Percentiles rank a stretch among this genome's conserved stretches.
These are phyloP conservation scores for Phyllostomus discolor DNA, from an alignment of 2,113 vertebrate genomes.

Conservation along the genomic window DNA sequence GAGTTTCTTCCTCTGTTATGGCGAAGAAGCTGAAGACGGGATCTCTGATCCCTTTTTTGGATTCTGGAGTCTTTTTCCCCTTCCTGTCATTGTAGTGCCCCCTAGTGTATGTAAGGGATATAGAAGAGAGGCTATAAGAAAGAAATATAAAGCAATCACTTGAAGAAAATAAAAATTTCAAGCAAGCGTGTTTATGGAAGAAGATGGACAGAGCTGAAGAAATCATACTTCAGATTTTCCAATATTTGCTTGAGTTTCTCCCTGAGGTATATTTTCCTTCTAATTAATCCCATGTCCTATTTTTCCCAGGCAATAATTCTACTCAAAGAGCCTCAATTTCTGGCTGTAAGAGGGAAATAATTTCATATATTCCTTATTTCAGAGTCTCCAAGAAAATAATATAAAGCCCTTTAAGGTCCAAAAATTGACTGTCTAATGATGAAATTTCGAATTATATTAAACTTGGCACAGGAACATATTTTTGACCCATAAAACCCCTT, in stretches of 20 bases:
- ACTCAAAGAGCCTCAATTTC: not conserved
- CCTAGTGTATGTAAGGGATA: constrained; percentile 13
- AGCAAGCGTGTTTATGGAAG: not conserved
- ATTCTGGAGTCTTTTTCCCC: not conserved
- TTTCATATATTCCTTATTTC: not conserved
- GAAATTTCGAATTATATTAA: not conserved
- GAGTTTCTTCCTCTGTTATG: not conserved
- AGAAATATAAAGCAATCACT: not conserved
- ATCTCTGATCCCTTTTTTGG: not conserved
- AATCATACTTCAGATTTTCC: not conserved
- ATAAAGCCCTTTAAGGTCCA: not conserved
- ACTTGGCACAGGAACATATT: not conserved
- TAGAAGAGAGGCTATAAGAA: not conserved
- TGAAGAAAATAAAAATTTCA: not conserved
- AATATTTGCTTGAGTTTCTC: not conserved
- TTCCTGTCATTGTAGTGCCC: constrained; percentile 37
- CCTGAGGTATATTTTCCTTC: not conserved
- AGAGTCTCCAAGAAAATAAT: not conserved
- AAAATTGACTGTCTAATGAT: not conserved
- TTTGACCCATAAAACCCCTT: not conserved
- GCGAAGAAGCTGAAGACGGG: not conserved
- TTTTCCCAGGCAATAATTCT: not conserved
- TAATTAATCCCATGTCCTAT: not conserved
- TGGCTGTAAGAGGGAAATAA: not conserved
- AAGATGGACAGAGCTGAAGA: not conserved